phyloP scores from a whole-genome alignment of 2,888 invertebrate genomes.

The Melieria omissa region DNA sequence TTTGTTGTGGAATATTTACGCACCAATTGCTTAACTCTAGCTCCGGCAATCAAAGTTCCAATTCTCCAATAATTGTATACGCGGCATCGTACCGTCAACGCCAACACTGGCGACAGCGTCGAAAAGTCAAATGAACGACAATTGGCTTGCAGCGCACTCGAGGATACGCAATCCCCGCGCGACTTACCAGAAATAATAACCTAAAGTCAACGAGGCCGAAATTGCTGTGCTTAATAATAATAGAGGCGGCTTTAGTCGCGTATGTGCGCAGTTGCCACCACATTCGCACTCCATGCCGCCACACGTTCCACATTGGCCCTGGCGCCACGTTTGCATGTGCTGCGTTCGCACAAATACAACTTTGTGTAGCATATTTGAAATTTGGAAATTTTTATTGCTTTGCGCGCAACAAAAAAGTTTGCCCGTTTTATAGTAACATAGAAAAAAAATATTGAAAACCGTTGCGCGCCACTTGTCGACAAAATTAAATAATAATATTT shows the following conservation, averaged over 20 bases:
- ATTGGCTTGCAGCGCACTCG: constrained; percentile 33
- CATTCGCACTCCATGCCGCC: not conserved
- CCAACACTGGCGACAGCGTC: constrained; percentile 33
- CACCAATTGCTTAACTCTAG: not conserved
- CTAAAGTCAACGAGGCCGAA: constrained; percentile 44
- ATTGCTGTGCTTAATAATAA: constrained; percentile 44
- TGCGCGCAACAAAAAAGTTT: too few species aligned
- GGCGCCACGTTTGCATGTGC: too few species aligned
- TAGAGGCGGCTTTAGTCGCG: constrained; percentile 23
- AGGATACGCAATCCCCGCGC: constrained; percentile 45
- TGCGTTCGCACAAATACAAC: too few species aligned
- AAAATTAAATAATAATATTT: too few species aligned
- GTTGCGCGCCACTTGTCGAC: too few species aligned
- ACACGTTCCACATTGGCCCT: too few species aligned
- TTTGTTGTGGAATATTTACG: not conserved
- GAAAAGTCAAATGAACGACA: constrained; percentile 57
- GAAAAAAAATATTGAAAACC: too few species aligned
- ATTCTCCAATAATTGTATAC: constrained; percentile 52
- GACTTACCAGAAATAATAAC: constrained; percentile 47
- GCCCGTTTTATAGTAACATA: too few species aligned
- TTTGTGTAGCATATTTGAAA: too few species aligned
- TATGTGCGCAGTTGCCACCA: not conserved
- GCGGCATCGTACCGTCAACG: constrained; percentile 1
- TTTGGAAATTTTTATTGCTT: too few species aligned
- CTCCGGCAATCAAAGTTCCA: constrained; percentile 10